Evolutionary conservation across 2,797 vertebrate genomes (phyloP), one percentile per base, ranked within the genome.

Genomic region (Enteromius radiatus): DNA sequence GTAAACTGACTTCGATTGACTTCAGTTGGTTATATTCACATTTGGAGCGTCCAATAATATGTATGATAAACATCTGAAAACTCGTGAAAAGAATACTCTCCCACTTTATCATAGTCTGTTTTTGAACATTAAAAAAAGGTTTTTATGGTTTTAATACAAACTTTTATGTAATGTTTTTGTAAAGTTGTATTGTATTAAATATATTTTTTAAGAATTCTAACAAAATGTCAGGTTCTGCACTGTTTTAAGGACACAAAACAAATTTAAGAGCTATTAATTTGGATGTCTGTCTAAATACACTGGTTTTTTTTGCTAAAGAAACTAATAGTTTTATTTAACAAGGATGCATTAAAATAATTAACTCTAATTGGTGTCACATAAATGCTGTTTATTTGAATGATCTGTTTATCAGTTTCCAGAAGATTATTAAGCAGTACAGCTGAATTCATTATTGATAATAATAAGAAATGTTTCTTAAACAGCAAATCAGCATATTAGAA

Each of bases 1-100:
- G 97, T 97, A 54, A 64, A 54, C 11, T 23, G n/a, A 69, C 47
- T 36, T 56, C 2, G n/a, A 9, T 59, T 43, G 5, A 43, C 41
- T 43, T 43, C 41, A 41, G 36, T 80, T 19, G 9, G 59, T 43
- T n/a, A 21, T 12, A 64, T 12, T 77, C 38, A 28, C 56, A 45
- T 28, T 1, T 21, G 2, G 33, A 31, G 23, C 7, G 10, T 65
- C 17, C 8, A 54, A n/a, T n/a, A n/a, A 54, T 9, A 54, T 54
- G 49, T 52, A 21, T 2, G 2, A 47, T 15, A 47, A 17, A 49
- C 4, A 5, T 52, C 47, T 52, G 2, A 4, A 56, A n/a, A 56
- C 52, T 56, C 10, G 4, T 56, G n/a, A 56, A 23, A 23, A 23
- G 0, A 11, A 3, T 0, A 0, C 0, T 4, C 9, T 9, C 3